phyloP scores from a whole-genome alignment of 1,140 invertebrate species.

The Mercenaria mercenaria region DNA sequence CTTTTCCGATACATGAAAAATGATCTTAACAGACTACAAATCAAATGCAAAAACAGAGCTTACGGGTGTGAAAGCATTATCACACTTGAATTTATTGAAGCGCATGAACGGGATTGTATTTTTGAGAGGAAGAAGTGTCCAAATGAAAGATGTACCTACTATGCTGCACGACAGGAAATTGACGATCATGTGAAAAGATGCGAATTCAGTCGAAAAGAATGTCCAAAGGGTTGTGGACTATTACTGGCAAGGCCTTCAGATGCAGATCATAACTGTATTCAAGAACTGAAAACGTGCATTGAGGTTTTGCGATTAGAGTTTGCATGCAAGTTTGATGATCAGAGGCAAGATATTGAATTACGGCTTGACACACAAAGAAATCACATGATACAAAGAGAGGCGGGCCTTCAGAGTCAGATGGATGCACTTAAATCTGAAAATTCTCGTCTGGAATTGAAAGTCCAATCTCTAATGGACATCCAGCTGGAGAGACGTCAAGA shows the following conservation, averaged over 20 bases:
- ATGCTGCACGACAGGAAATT: constrained; percentile 59
- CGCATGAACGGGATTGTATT: constrained; percentile 75
- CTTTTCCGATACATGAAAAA: constrained; percentile 82
- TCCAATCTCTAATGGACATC: constrained; percentile 77
- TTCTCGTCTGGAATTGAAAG: constrained; percentile 70
- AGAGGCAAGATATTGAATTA: constrained; percentile 79
- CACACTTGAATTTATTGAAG: constrained; percentile 71
- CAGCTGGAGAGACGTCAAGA: constrained; percentile 75
- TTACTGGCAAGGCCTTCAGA: constrained; percentile 67
- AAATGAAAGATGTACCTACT: constrained; percentile 72
- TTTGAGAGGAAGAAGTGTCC: constrained; percentile 72
- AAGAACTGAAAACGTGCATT: constrained; percentile 77
- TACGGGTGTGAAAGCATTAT: constrained; percentile 72
- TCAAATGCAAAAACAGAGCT: constrained; percentile 72
- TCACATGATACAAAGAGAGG: constrained; percentile 82
- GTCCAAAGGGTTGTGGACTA: constrained; percentile 78
- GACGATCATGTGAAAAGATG: constrained; percentile 69
- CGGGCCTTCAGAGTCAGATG: constrained; percentile 75
- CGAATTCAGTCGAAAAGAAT: constrained; percentile 67
- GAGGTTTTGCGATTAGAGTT: constrained; percentile 81
- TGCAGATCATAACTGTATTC: constrained; percentile 79
- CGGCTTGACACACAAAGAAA: constrained; percentile 80
- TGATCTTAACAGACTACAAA: constrained; percentile 76
- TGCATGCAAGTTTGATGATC: constrained; percentile 78
- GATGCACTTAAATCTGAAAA: constrained; percentile 77